Percentiles rank a stretch among this genome's conserved stretches.
These are phyloP conservation scores for Galaxias olidus DNA, from an alignment of 2,797 vertebrate species.

Conservation along the genomic window DNA sequence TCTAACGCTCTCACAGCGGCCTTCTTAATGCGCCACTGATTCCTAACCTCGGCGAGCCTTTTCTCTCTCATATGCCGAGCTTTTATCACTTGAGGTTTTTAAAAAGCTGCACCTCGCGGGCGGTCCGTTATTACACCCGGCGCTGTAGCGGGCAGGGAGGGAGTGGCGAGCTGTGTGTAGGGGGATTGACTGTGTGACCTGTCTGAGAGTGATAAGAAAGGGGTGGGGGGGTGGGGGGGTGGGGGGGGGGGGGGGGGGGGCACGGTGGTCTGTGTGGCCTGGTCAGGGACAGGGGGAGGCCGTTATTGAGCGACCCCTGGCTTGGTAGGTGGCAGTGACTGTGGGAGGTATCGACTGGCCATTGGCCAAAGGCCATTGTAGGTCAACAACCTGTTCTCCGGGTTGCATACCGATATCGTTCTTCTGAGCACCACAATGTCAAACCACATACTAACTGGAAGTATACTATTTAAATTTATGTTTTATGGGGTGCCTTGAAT, in stretches of 20 bases:
- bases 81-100: too few relatives aligned
- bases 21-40: too few relatives aligned
- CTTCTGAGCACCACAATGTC: conserved; percentile 2
- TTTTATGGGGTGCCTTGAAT: not conserved
- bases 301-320: conserved; percentile 6
- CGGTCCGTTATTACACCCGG: too few relatives aligned
- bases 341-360: not conserved
- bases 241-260: too few relatives aligned
- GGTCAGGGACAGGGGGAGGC: not conserved
- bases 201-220: not conserved
- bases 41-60: too few relatives aligned
- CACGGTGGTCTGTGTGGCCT: not conserved
- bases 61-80: too few relatives aligned
- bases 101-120: too few relatives aligned
- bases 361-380: not conserved
- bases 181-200: conserved; percentile 20
- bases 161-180: not conserved
- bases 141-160: not conserved
- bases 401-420: not conserved
- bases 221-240: too few relatives aligned
- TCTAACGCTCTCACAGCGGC: too few relatives aligned
- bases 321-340: not conserved
- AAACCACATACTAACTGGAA: not conserved
- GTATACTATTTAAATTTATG: conserved; percentile 2
- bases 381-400: not conserved